These are phyloP conservation scores for Rana temporaria DNA, from an alignment of 2,113 vertebrate genomes.

Conservation along the genomic window DNA sequence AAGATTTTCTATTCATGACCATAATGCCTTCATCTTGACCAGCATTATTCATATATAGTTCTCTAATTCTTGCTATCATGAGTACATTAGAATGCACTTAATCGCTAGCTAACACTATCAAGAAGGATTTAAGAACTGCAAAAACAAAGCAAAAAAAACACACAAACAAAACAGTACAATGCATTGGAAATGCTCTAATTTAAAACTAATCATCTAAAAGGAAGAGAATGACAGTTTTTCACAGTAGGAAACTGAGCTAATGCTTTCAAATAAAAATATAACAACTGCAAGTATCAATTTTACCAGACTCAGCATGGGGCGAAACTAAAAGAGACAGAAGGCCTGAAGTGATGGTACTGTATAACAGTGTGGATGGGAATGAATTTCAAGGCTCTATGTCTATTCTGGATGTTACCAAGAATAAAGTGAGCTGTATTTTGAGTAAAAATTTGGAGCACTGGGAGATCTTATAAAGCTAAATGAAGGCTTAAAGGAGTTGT, in stretches of 20 bases:
- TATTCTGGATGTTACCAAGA: neutral
- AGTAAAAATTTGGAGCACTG: neutral
- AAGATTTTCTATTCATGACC: no score
- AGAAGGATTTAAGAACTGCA: neutral
- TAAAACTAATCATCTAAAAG: slow-evolving; percentile 41
- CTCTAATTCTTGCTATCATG: neutral
- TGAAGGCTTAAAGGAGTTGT: neutral
- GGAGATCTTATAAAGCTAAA: neutral
- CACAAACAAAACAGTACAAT: neutral
- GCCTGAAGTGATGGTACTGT: slow-evolving; percentile 20
- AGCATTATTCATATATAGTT: neutral
- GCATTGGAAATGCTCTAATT: slow-evolving; percentile 22
- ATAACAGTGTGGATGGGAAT: neutral
- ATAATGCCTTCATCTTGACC: no score
- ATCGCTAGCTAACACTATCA: neutral
- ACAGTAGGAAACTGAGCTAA: slow-evolving; percentile 43
- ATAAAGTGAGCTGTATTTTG: neutral
- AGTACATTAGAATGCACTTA: slow-evolving; percentile 15
- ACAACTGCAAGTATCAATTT: slow-evolving; percentile 37
- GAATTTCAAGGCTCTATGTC: neutral
- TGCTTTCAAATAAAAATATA: slow-evolving; percentile 54
- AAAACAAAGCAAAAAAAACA: neutral
- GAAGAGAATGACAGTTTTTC: slow-evolving; percentile 19
- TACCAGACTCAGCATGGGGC: slow-evolving; percentile 33
- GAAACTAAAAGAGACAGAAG: slow-evolving; percentile 13